phyloP scores from a whole-genome alignment of 2,888 invertebrate genomes.

The Eristalis tenax region DNA sequence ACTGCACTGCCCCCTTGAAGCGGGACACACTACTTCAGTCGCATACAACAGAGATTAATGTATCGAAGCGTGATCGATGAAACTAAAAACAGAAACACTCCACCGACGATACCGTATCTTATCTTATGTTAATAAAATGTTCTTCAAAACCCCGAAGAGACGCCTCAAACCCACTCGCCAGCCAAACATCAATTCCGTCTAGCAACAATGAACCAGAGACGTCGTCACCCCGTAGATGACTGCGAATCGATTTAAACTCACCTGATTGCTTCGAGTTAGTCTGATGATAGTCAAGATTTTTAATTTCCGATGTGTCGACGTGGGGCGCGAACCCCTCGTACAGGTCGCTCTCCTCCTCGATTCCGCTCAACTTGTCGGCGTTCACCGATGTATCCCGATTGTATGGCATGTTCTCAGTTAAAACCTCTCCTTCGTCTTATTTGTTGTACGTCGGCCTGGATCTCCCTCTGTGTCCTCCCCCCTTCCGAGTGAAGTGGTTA shows the following conservation, averaged over 20 bases:
- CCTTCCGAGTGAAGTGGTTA: not conserved
- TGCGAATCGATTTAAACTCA: slow-evolving; percentile 73
- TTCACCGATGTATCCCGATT: slow-evolving; percentile 80
- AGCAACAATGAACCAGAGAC: not conserved
- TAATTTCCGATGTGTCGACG: slow-evolving; percentile 90
- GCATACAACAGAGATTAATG: not conserved
- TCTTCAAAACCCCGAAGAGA: not conserved
- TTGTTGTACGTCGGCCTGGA: not conserved
- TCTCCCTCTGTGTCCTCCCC: not conserved
- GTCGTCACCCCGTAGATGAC: not conserved
- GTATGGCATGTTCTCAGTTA: slow-evolving; percentile 78
- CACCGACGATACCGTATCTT: too few relatives aligned
- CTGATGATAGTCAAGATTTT: slow-evolving; percentile 80
- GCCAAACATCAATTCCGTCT: not conserved
- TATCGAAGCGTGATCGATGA: not conserved
- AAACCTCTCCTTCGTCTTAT: not conserved
- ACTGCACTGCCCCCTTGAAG: not conserved
- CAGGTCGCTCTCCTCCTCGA: slow-evolving; percentile 89
- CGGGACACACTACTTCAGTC: not conserved
- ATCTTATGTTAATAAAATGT: too few relatives aligned
- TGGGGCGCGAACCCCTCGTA: slow-evolving; percentile 91
- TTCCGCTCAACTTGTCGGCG: slow-evolving; percentile 88
- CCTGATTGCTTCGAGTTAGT: slow-evolving; percentile 79
- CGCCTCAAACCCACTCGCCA: too few relatives aligned
- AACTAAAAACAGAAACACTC: not conserved